Conservation (phyloP, 2,113 vertebrate genomes). For the Salvelinus namaycush region DNA sequence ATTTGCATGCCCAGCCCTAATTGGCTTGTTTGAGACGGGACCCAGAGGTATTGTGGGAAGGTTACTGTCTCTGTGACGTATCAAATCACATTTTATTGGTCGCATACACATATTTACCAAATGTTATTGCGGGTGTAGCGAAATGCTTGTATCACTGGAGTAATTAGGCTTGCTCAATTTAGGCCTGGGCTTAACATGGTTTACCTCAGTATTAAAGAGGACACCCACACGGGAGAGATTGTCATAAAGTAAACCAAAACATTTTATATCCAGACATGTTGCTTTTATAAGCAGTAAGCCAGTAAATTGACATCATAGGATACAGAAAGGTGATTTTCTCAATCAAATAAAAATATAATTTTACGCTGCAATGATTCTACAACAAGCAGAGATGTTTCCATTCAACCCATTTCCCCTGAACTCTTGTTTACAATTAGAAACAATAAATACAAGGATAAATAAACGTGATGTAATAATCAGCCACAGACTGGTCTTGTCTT, state of each 20-base stretch:
- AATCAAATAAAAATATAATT: not conserved
- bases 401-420: not conserved
- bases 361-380: not conserved
- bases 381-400: not conserved
- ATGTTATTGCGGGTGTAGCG: too few relatives aligned
- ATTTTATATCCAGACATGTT: not conserved
- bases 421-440: conserved; percentile 4
- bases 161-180: not conserved
- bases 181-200: not conserved
- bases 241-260: not conserved
- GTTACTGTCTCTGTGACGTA: conserved; percentile 29
- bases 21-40: conserved; percentile 39
- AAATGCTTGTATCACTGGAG: not conserved
- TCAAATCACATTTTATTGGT: too few relatives aligned
- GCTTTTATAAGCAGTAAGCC: conserved; percentile 12
- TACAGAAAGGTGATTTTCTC: not conserved
- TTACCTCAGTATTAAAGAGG: not conserved
- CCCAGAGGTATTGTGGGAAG: conserved; percentile 28
- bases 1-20: conserved; percentile 37
- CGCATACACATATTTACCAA: too few relatives aligned
- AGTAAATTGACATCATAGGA: not conserved
- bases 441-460: not conserved
- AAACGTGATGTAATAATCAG: not conserved
- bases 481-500: not conserved
- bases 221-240: not conserved